These are phyloP conservation scores for Linnaemya vulpina DNA, from an alignment of 2,888 invertebrate genomes.

Conservation along the genomic window DNA sequence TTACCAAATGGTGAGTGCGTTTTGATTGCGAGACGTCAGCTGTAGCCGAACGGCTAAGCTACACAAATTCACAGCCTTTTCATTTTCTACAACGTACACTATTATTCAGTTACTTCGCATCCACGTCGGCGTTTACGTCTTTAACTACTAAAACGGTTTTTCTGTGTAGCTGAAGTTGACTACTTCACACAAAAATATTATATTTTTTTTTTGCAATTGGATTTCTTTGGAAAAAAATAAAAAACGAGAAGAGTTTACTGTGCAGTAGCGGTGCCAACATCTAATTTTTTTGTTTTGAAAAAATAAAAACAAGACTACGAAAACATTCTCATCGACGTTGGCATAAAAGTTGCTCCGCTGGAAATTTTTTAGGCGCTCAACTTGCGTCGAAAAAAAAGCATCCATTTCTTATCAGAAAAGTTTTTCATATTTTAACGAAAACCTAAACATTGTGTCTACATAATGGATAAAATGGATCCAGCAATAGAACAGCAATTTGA, in stretches of 20 bases:
- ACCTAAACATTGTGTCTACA: slow-evolving; percentile 25
- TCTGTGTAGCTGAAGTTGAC: slow-evolving; percentile 62
- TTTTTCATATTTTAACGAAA: slow-evolving; percentile 39
- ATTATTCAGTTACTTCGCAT: slow-evolving; percentile 69
- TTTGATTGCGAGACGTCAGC: slow-evolving; percentile 65
- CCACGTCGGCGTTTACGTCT: slow-evolving; percentile 72
- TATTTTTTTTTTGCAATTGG: slow-evolving; percentile 64
- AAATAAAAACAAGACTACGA: slow-evolving; percentile 57
- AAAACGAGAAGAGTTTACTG: slow-evolving; percentile 59
- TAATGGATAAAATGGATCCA: slow-evolving; percentile 81
- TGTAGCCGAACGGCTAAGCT: slow-evolving; percentile 71
- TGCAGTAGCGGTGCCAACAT: slow-evolving; percentile 70
- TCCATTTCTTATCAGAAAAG: slow-evolving; percentile 65
- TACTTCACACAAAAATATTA: slow-evolving; percentile 61
- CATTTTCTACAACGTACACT: slow-evolving; percentile 52
- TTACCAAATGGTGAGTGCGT: slow-evolving; percentile 40
- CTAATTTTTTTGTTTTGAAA: slow-evolving; percentile 59
- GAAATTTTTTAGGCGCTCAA: slow-evolving; percentile 65
- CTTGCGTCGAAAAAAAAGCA: slow-evolving; percentile 63
- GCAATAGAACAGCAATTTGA: slow-evolving; percentile 81
- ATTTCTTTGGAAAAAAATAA: slow-evolving; percentile 58
- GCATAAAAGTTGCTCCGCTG: slow-evolving; percentile 53
- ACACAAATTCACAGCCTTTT: slow-evolving; percentile 65
- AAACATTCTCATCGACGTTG: slow-evolving; percentile 53
- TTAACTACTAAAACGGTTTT: slow-evolving; percentile 51